Base-by-base conservation (phyloP, 2,888 invertebrate species). In the Balanococcus diminutus region DNA sequence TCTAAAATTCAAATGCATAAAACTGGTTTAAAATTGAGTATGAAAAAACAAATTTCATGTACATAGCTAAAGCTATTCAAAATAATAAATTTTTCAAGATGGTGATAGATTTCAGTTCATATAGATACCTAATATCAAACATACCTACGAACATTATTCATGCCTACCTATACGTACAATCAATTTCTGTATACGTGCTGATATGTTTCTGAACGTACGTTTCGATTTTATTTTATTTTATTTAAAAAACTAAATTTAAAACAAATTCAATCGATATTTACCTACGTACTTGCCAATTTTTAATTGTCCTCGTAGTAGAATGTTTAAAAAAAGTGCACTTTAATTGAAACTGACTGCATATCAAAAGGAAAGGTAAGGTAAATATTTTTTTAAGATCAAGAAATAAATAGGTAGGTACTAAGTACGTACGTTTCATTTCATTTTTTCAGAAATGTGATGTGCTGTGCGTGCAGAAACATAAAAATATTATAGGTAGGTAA, bases 1-100 rank as follows among this genome's bases (percentile, higher is more conserved):
- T 67, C 84, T 84, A 67, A 3, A 67, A 31, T 67, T 67, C 2
- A 67, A 67, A 67, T n/a, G n/a, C n/a, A n/a, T n/a, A n/a, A n/a
- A n/a, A n/a, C n/a, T n/a, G n/a, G n/a, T n/a, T n/a, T n/a, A n/a
- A n/a, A n/a, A n/a, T n/a, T n/a, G n/a, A n/a, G n/a, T n/a, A n/a
- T n/a, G n/a, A n/a, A 67, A n/a, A 67, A 16, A 67, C 11, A 14
- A 67, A 28, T 61, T 25, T 3, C 8, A 61, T 67, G 9, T n/a
- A n/a, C n/a, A n/a, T n/a, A n/a, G n/a, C n/a, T n/a, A n/a, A n/a
- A n/a, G n/a, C n/a, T n/a, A n/a, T n/a, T n/a, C n/a, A n/a, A n/a
- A n/a, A n/a, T n/a, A n/a, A n/a, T n/a, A n/a, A n/a, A n/a, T n/a
- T n/a, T n/a, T n/a, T n/a, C n/a, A n/a, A n/a, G n/a, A n/a, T n/a